A percentile compares a stretch with the other conserved stretches of the same genome.
Evolutionary conservation across 2,113 vertebrate species (phyloP).

Genomic region (Psettodes erumei): DNA sequence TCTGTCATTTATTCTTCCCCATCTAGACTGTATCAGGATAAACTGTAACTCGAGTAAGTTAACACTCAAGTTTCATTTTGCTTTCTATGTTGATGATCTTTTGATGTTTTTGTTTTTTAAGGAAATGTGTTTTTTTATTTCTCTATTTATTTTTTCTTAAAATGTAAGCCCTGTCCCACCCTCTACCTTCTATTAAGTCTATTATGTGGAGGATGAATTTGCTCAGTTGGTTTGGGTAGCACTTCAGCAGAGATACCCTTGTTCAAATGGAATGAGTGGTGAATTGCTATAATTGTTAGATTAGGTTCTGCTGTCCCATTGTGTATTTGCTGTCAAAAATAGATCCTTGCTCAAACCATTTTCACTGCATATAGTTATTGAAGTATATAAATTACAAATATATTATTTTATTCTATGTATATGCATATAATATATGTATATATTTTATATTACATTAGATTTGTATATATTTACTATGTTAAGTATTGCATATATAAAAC

Average conservation of each 20-base stretch:
- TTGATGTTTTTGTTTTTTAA: conserved; percentile 58
- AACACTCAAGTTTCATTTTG: conserved; percentile 99
- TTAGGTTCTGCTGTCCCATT: too few relatives aligned
- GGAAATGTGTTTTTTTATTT: conserved; percentile 51
- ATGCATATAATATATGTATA: too few relatives aligned
- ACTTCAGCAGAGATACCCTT: background rate
- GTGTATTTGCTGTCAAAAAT: too few relatives aligned
- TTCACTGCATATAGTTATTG: background rate
- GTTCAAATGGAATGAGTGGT: conserved; percentile 5
- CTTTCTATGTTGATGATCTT: conserved; percentile 83
- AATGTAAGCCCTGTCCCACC: conserved; percentile 5
- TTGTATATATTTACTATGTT: too few relatives aligned
- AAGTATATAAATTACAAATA: too few relatives aligned
- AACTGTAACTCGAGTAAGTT: conserved; percentile 99
- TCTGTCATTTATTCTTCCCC: conserved; percentile 99
- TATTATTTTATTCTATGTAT: too few relatives aligned
- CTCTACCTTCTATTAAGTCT: conserved; percentile 16
- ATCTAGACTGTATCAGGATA: conserved; percentile 99
- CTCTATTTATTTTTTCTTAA: conserved; percentile 33
- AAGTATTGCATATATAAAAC: too few relatives aligned
- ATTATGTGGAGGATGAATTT: conserved; percentile 26
- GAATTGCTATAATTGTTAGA: background rate
- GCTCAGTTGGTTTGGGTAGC: background rate
- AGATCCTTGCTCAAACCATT: too few relatives aligned
- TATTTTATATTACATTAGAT: too few relatives aligned